Conservation (phyloP, 2,113 vertebrate species). For the Oreochromis spilurus region DNA sequence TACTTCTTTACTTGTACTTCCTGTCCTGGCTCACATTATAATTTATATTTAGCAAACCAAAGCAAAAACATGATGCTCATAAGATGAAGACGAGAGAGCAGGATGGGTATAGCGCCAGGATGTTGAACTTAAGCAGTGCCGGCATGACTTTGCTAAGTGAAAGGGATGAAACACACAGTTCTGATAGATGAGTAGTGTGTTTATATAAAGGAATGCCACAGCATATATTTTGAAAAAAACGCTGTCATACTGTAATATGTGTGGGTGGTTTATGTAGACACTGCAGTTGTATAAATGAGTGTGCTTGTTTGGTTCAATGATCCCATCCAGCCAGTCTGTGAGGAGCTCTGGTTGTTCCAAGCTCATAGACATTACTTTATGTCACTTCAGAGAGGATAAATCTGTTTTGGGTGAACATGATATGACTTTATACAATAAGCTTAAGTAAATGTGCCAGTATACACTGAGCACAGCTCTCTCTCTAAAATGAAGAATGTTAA, state of each 20-base stretch:
- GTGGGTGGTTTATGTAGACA: neutral
- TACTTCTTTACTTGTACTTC: neutral
- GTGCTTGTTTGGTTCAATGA: neutral
- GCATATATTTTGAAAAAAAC: neutral
- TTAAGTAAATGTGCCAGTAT: neutral
- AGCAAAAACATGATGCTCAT: neutral
- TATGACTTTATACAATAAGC: neutral
- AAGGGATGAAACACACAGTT: neutral
- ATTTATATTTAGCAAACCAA: neutral
- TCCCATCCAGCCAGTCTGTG: neutral
- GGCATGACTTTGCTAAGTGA: neutral
- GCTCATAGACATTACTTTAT: neutral
- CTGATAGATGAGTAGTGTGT: neutral
- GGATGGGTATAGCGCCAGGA: neutral
- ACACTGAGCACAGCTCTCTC: neutral
- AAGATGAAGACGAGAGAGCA: neutral
- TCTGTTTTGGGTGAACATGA: neutral
- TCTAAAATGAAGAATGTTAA: neutral
- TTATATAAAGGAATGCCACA: neutral
- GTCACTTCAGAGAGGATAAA: neutral
- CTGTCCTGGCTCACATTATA: neutral
- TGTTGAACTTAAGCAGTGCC: neutral
- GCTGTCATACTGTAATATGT: neutral
- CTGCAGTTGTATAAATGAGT: neutral
- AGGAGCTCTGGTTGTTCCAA: neutral